Conservation (phyloP, 2,888 invertebrate genomes). For the Cataglyphis altisquamis region DNA sequence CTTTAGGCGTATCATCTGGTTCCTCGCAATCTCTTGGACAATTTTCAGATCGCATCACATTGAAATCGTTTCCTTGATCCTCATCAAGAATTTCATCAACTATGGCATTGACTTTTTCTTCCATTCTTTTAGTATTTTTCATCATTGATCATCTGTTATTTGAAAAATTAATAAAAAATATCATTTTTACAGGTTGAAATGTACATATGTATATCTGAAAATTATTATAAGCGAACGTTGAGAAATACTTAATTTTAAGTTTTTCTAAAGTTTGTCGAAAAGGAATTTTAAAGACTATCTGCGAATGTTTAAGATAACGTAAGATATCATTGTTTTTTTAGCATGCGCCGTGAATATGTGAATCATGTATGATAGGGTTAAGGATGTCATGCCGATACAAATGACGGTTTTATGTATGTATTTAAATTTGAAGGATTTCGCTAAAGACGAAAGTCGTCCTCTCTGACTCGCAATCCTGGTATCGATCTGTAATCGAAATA, state of each 20-base stretch:
- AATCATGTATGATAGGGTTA: background rate
- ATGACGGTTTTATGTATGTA: background rate
- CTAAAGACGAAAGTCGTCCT: constrained; percentile 23
- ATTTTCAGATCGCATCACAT: background rate
- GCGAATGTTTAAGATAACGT: background rate
- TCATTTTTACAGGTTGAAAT: constrained; percentile 2
- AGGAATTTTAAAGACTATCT: background rate
- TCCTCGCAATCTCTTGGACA: constrained; percentile 38
- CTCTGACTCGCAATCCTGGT: constrained; percentile 38
- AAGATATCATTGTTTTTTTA: background rate
- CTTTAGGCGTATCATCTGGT: background rate
- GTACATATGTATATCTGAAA: background rate
- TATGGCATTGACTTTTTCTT: constrained; percentile 46
- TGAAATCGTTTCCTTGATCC: constrained; percentile 19
- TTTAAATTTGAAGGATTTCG: constrained; percentile 27
- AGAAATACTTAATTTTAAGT: background rate
- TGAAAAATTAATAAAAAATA: constrained; percentile 19
- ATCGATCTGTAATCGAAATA: constrained; percentile 72
- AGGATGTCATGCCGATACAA: background rate
- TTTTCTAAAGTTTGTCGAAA: background rate
- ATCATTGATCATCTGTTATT: constrained; percentile 25
- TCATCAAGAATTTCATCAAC: constrained; percentile 59
- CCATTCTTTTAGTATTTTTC: constrained; percentile 20
- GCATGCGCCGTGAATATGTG: background rate
- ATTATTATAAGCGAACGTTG: background rate